Evolutionary conservation across 2,888 invertebrate genomes (phyloP).

Genomic region (Dromius quadrimaculatus): DNA sequence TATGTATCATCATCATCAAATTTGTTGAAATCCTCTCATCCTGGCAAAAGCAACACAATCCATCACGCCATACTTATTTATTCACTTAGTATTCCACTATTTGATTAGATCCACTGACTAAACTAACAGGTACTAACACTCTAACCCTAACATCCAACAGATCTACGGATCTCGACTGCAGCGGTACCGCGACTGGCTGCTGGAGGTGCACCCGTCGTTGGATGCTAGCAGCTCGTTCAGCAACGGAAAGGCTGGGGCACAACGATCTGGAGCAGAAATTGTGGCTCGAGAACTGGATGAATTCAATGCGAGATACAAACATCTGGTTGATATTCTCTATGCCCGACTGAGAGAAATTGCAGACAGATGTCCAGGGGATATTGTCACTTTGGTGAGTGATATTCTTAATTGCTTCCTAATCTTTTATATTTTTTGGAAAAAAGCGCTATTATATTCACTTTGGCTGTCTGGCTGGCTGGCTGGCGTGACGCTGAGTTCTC

Average conservation of each 20-base stretch:
- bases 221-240: constrained; percentile 69
- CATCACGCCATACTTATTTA: constrained; percentile 43
- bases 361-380: constrained; percentile 78
- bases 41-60: constrained; percentile 2
- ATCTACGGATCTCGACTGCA: constrained; percentile 88
- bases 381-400: constrained; percentile 80
- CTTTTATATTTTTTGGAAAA: too few relatives aligned
- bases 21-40: background rate
- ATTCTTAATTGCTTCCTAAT: constrained; percentile 49
- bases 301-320: constrained; percentile 83
- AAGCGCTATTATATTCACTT: too few relatives aligned
- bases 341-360: constrained; percentile 78
- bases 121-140: constrained; percentile 64
- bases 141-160: constrained; percentile 76
- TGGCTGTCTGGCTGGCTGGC: too few relatives aligned
- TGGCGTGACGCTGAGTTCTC: too few relatives aligned
- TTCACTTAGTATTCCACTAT: background rate
- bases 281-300: constrained; percentile 84
- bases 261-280: constrained; percentile 76
- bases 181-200: constrained; percentile 84
- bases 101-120: constrained; percentile 44
- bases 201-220: constrained; percentile 85
- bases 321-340: constrained; percentile 77
- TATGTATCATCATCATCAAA: background rate
- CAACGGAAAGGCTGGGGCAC: constrained; percentile 64